Evolutionary conservation across 1,140 invertebrate species (phyloP).

Genomic region (Drosophila guanche): DNA sequence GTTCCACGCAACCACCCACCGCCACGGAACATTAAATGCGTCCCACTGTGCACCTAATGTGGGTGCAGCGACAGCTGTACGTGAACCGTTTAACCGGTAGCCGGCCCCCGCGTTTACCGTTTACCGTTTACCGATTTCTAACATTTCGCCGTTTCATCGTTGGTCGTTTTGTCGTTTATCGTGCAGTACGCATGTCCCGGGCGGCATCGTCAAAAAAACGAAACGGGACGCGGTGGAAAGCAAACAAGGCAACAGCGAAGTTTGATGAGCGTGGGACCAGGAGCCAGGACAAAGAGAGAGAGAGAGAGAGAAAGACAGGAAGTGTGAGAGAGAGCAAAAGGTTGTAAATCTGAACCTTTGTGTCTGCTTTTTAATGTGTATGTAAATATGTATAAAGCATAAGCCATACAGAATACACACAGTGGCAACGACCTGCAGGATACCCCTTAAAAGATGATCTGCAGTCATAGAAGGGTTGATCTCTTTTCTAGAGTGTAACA

Average conservation of each 20-base stretch:
- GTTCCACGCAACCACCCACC: too few relatives aligned
- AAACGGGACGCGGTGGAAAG: slow-evolving; percentile 24
- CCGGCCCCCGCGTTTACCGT: slow-evolving; percentile 14
- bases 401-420: slow-evolving; percentile 11
- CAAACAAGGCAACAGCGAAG: slow-evolving; percentile 5
- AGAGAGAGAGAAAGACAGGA: slow-evolving; percentile 3
- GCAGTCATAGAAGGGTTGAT: too few relatives aligned
- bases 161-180: slow-evolving; percentile 28
- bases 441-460: not conserved
- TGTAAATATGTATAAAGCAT: slow-evolving; percentile 12
- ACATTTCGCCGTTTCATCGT: slow-evolving; percentile 30
- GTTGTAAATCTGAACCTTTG: slow-evolving; percentile 47
- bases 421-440: not conserved
- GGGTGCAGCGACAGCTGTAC: too few relatives aligned
- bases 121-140: slow-evolving; percentile 22
- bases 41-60: too few relatives aligned
- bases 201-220: slow-evolving; percentile 18
- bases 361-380: slow-evolving; percentile 35
- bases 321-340: slow-evolving; percentile 9
- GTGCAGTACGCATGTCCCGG: slow-evolving; percentile 45
- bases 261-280: not conserved
- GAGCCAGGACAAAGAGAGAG: not conserved
- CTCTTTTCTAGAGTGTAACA: too few relatives aligned
- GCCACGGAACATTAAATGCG: too few relatives aligned
- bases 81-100: slow-evolving; percentile 4